Evolutionary conservation across 2,888 invertebrate genomes (phyloP).

Genomic region (Chymomyza caudatula): DNA sequence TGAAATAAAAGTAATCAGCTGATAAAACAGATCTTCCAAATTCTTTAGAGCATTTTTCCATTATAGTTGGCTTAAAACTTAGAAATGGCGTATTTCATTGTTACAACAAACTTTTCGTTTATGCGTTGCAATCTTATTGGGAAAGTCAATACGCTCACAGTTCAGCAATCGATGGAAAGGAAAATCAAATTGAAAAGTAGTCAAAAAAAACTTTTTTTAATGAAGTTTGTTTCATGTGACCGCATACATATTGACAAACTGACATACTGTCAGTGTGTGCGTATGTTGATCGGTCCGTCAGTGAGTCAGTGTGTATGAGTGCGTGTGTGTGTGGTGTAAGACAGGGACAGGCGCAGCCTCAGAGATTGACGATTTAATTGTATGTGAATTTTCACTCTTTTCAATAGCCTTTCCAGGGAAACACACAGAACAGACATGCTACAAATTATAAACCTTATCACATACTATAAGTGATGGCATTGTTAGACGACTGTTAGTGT

Average conservation of each 20-base stretch:
- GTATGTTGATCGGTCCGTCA: not conserved
- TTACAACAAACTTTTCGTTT: too few species aligned
- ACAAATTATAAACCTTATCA: not conserved
- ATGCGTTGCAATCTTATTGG: not conserved
- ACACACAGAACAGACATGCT: not conserved
- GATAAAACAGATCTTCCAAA: too few species aligned
- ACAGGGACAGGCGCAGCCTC: not conserved
- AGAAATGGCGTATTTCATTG: too few species aligned
- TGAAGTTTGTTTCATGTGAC: slow-evolving; percentile 22
- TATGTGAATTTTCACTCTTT: not conserved
- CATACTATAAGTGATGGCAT: too few species aligned
- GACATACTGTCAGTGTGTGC: not conserved
- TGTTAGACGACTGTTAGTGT: not conserved
- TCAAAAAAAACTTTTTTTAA: slow-evolving; percentile 9
- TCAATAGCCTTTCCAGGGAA: not conserved
- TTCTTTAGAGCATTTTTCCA: too few species aligned
- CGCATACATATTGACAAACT: not conserved
- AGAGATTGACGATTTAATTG: not conserved
- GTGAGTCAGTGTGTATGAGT: not conserved
- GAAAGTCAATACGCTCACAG: not conserved
- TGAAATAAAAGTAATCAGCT: too few species aligned
- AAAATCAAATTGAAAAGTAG: not conserved
- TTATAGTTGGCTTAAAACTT: too few species aligned
- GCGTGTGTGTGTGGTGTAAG: not conserved
- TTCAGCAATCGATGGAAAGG: not conserved